These are phyloP conservation scores for Trachelus tabidus DNA, from an alignment of 2,888 invertebrate species.

Conservation along the genomic window DNA sequence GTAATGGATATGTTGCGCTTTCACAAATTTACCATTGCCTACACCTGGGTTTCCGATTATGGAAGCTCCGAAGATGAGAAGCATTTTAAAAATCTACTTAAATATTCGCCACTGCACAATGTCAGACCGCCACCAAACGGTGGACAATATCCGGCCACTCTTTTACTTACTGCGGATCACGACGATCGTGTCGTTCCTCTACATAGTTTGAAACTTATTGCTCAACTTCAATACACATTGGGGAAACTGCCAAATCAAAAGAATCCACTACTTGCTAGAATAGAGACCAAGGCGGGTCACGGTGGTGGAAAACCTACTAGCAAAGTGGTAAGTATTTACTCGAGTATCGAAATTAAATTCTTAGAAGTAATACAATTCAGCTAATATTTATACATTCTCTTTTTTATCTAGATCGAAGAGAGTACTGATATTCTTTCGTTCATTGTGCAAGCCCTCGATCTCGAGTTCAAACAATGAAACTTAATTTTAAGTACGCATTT, in stretches of 20 bases:
- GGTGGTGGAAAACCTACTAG: conserved; percentile 96
- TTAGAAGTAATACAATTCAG: background rate
- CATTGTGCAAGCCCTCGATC: conserved; percentile 77
- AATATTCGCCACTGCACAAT: conserved; percentile 96
- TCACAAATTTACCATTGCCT: conserved; percentile 98
- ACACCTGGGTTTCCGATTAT: conserved; percentile 96
- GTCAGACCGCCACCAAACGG: conserved; percentile 74
- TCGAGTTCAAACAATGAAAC: conserved; percentile 69
- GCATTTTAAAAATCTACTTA: conserved; percentile 86
- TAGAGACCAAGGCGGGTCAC: conserved; percentile 97
- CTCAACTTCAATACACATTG: conserved; percentile 85
- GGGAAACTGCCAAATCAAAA: conserved; percentile 74
- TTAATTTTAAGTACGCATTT: background rate
- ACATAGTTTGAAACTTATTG: conserved; percentile 95
- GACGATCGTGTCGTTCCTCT: conserved; percentile 98
- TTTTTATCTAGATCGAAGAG: conserved; percentile 85
- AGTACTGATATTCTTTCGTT: conserved; percentile 90
- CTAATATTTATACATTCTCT: background rate
- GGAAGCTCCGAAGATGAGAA: conserved; percentile 89
- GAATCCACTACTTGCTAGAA: conserved; percentile 87
- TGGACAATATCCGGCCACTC: conserved; percentile 88
- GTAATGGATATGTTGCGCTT: conserved; percentile 98
- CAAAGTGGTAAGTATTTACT: conserved; percentile 78
- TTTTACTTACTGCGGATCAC: conserved; percentile 97
- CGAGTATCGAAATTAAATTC: background rate